These are phyloP conservation scores for Pachyseris speciosa DNA, from an alignment of 64 coral and sea anemone species.

Conservation along the genomic window DNA sequence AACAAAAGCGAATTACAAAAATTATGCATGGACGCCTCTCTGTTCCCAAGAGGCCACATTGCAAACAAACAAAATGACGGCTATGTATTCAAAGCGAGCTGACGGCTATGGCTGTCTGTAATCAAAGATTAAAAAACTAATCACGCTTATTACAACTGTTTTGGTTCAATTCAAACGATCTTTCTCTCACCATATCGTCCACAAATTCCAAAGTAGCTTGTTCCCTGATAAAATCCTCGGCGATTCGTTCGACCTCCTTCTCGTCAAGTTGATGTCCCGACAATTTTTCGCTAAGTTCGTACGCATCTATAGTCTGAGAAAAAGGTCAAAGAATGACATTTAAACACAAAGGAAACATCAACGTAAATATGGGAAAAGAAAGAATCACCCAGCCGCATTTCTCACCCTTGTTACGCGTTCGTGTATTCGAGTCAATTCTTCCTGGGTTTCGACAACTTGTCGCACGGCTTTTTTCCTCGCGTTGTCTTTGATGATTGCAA, in stretches of 20 bases:
- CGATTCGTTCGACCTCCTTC: conserved; percentile 79
- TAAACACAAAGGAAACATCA: background rate
- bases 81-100: background rate
- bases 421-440: conserved; percentile 52
- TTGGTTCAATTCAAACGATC: background rate
- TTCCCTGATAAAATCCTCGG: conserved; percentile 80
- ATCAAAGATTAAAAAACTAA: background rate
- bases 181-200: conserved; percentile 83
- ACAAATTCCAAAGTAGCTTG: conserved; percentile 96
- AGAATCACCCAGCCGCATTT: background rate
- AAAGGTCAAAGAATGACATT: background rate
- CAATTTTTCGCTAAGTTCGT: conserved; percentile 89
- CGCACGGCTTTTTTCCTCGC: conserved; percentile 42
- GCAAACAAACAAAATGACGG: background rate
- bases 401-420: conserved; percentile 63
- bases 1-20: background rate
- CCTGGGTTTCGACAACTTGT: conserved; percentile 61
- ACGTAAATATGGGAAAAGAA: background rate
- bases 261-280: conserved; percentile 64
- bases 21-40: conserved; percentile 20
- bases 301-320: conserved; percentile 83
- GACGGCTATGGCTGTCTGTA: background rate
- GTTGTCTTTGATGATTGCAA: conserved; percentile 59
- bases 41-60: background rate
- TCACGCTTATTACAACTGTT: background rate